Conservation (phyloP, 2,888 invertebrate species). For the Acronicta alni region DNA sequence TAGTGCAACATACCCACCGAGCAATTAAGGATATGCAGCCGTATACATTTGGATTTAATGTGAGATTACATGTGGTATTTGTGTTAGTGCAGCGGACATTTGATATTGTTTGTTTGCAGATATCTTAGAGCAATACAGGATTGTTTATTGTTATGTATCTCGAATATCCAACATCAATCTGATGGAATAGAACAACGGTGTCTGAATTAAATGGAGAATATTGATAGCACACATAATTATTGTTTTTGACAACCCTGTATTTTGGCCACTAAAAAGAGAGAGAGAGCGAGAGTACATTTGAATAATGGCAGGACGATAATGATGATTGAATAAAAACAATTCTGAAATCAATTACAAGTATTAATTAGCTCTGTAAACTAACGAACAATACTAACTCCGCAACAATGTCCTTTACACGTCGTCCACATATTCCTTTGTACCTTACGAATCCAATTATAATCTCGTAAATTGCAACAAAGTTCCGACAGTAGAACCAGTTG, state of each 20-base stretch:
- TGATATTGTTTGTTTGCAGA: conserved; percentile 15
- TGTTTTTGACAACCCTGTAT: no score
- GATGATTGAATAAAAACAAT: no score
- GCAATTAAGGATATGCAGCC: conserved; percentile 9
- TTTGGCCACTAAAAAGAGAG: no score
- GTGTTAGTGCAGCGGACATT: conserved; percentile 5
- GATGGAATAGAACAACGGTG: background rate
- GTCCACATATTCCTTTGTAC: background rate
- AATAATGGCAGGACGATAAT: no score
- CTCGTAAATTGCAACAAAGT: conserved; percentile 38
- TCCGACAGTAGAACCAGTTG: conserved; percentile 14
- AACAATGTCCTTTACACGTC: background rate
- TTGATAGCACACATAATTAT: no score
- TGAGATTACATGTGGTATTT: background rate
- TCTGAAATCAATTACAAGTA: no score
- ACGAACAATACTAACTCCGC: background rate
- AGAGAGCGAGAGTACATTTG: no score
- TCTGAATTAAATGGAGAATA: no score
- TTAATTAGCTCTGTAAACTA: background rate
- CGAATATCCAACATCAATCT: background rate
- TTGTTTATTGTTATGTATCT: background rate
- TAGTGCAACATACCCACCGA: conserved; percentile 5
- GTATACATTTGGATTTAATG: conserved; percentile 8
- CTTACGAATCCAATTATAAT: conserved; percentile 37
- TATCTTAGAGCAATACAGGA: background rate